Evolutionary conservation across 1,140 invertebrate species (phyloP).

Genomic region (Drosophila arawakana): DNA sequence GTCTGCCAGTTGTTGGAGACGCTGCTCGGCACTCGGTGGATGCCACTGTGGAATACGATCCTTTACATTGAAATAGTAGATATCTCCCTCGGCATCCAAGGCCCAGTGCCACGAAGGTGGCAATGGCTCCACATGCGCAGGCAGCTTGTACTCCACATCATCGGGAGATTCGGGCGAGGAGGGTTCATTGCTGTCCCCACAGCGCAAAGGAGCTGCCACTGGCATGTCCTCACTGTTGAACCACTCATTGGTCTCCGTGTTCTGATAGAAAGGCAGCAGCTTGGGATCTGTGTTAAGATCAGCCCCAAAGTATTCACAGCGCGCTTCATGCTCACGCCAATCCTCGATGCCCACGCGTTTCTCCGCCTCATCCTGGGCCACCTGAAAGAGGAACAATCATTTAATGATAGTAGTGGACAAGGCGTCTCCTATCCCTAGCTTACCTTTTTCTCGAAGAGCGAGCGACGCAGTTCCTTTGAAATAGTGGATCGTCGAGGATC

Average conservation of each 20-base stretch:
- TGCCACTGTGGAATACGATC: slow-evolving; percentile 95
- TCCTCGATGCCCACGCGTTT: slow-evolving; percentile 86
- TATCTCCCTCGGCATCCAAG: slow-evolving; percentile 91
- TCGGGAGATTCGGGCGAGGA: slow-evolving; percentile 52
- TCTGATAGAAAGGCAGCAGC: slow-evolving; percentile 87
- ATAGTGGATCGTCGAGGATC: slow-evolving; percentile 38
- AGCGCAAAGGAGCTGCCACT: slow-evolving; percentile 84
- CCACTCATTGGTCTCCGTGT: slow-evolving; percentile 87
- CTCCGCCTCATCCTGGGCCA: slow-evolving; percentile 89
- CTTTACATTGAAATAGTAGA: slow-evolving; percentile 96
- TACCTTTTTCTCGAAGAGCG: slow-evolving; percentile 89
- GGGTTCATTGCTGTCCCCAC: slow-evolving; percentile 67
- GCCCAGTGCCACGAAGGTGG: slow-evolving; percentile 95
- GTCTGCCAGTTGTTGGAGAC: slow-evolving; percentile 62
- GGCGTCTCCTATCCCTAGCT: neutral
- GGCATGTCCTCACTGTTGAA: slow-evolving; percentile 83
- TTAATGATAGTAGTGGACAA: neutral
- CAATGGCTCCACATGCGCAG: slow-evolving; percentile 86
- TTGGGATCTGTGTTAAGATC: slow-evolving; percentile 86
- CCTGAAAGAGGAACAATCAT: slow-evolving; percentile 48
- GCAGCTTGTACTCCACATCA: slow-evolving; percentile 80
- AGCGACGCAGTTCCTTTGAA: slow-evolving; percentile 85
- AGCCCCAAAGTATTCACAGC: slow-evolving; percentile 87
- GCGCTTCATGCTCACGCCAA: slow-evolving; percentile 87
- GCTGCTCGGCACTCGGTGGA: slow-evolving; percentile 87